Evolutionary conservation across 37 sponge, comb jelly and placozoan genomes (phyloP).

Genomic region (Halisarca cf. caerulea): DNA sequence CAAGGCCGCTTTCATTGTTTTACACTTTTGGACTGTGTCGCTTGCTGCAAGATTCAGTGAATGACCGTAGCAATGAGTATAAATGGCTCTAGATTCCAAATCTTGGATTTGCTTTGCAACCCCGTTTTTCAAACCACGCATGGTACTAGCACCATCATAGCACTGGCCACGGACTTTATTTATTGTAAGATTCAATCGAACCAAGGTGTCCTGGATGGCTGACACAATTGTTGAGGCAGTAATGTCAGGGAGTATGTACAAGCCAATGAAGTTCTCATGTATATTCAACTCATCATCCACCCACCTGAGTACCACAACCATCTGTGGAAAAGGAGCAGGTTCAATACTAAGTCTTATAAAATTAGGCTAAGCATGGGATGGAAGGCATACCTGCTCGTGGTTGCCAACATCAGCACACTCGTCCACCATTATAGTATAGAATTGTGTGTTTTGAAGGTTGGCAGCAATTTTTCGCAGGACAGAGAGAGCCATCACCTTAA

Average conservation of each 20-base stretch:
- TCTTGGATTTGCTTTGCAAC: constrained; percentile 42
- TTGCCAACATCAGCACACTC: constrained; percentile 10
- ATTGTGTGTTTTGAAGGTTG: not conserved
- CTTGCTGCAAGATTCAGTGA: constrained; percentile 34
- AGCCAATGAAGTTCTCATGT: constrained; percentile 51
- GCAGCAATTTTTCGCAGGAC: constrained; percentile 27
- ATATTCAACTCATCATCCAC: constrained; percentile 37
- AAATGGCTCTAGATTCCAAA: constrained; percentile 48
- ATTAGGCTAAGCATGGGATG: not conserved
- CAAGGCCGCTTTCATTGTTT: constrained; percentile 56
- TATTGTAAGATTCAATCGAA: constrained; percentile 34
- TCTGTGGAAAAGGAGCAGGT: not conserved
- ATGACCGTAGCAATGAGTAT: constrained; percentile 43
- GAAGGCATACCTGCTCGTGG: constrained; percentile 30
- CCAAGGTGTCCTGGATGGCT: constrained; percentile 34
- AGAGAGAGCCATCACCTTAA: constrained; percentile 41
- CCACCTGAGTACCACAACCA: constrained; percentile 22
- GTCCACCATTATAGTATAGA: constrained; percentile 21
- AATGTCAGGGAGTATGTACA: constrained; percentile 28
- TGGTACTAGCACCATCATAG: constrained; percentile 50
- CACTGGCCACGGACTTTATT: constrained; percentile 45
- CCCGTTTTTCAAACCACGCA: constrained; percentile 46
- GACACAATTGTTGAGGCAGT: constrained; percentile 22
- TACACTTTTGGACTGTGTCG: constrained; percentile 32
- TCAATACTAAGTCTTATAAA: too few species aligned